These are phyloP conservation scores for Astreopora myriophthalma DNA, from an alignment of 64 coral and sea anemone species.

Conservation along the genomic window DNA sequence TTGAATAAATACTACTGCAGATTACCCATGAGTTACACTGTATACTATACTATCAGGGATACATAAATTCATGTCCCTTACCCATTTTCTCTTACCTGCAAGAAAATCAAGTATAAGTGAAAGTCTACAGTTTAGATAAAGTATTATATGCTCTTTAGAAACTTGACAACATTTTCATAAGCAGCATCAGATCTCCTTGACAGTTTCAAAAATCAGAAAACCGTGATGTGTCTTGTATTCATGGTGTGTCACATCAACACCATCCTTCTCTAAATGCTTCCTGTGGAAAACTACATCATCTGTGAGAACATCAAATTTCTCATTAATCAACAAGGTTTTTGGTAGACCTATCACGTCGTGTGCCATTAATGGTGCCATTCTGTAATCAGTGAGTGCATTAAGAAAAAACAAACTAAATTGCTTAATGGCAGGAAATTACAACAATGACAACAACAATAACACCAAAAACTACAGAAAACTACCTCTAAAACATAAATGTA, in stretches of 20 bases:
- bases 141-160: not conserved
- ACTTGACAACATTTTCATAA: not conserved
- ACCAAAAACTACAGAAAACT: no score
- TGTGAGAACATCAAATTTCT: conserved; percentile 48
- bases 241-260: conserved; percentile 51
- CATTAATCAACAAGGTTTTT: conserved; percentile 44
- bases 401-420: no score
- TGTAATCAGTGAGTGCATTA: conserved; percentile 36
- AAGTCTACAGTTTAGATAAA: no score
- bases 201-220: not conserved
- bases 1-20: no score
- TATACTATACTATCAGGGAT: no score
- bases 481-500: no score
- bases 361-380: conserved; percentile 41
- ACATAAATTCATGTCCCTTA: no score
- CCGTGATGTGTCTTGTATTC: conserved; percentile 38
- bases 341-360: conserved; percentile 10
- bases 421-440: no score
- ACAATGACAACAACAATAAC: no score
- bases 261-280: conserved; percentile 40
- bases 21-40: no score
- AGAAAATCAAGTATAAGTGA: no score
- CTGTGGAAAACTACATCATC: conserved; percentile 55
- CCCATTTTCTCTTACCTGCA: no score
- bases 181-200: not conserved